Evolutionary conservation across 2,113 vertebrate genomes (phyloP), one percentile per base, ranked within the genome.

Genomic region (Miniopterus natalensis): DNA sequence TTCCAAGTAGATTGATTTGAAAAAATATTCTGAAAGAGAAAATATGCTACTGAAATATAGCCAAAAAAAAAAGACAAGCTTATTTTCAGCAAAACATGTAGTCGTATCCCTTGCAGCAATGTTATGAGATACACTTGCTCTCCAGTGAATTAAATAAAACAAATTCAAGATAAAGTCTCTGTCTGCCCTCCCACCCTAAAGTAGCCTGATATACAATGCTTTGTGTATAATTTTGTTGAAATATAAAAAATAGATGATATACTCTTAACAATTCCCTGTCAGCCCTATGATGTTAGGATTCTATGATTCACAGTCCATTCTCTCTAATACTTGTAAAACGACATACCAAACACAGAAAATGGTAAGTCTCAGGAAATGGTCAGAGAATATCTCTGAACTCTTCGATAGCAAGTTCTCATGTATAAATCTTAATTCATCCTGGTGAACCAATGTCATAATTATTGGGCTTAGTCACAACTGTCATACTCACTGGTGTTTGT

Each of bases 61-160:
- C 6, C 12, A 36, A 59, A 71, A 53, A 92, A 17, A 63, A 36
- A 92, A 68, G 25, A 51, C 65, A 78, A 51, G 20, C 59, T 83
- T 84, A 90, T 57, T 92, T 92, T 92, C 77, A 78, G 71, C 36
- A 84, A 92, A 84, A 92, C 15, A 25, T 31, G 8, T 0, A 45
- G 47, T 11, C 29, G 73, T 27, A 49, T 84, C 51, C n/a, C 25
- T 6, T 88, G 25, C 0, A 81, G 27, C 12, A 77, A 2, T 88
- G 18, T 23, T 23, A 77, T 40, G 31, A 20, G 65, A 45, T 1
- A 75, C 40, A 3, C n/a, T 53, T 68, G 8, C 9, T 93, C 21
- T 63, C 45, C 12, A 78, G 45, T 21, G 5, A 80, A 59, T 2
- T 63, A 40, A 81, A 68, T 45, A 47, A 88, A 84, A 66, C 10